Evolutionary conservation across 1,140 invertebrate genomes (phyloP), one percentile per base, ranked within the genome.

Genomic region (Leptinotarsa texana): DNA sequence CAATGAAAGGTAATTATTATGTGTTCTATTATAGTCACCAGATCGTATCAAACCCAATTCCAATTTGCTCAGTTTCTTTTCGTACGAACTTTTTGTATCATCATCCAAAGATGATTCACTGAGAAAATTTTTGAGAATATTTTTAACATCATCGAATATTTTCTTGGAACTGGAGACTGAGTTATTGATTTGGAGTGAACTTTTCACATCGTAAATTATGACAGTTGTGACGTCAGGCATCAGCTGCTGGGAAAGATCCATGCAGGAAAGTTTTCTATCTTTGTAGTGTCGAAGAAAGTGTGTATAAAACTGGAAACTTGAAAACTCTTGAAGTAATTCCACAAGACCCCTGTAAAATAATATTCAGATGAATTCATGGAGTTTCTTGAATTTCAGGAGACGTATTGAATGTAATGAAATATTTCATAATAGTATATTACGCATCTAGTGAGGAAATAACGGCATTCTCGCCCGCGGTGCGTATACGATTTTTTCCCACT

Each of bases 311-410:
- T 68, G 66, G 13, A 68, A 68, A 42, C 33, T 33, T 4, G 33
- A 42, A 33, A 68, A 68, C 18, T 68, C 66, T 68, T 68, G 24
- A 47, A 68, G n/a, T n/a, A 68, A n/a, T 18, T 47, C 42, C 15
- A 68, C 66, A 13, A 68, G 66, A 42, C 18, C 13, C 8, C 66
- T 68, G 33, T 42, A 68, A 68, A 42, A 57, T 33, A 6, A 6
- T 33, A 33, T 8, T 8, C 6, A 33, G 1, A 33, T 57, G 3
- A n/a, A 57, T 17, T 17, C n/a, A 57, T 57, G 51, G 8, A 42
- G 8, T 11, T 8, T 8, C 0, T 3, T 3, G 11, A 42, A 42
- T 42, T 42, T 42, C 8, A 42, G 6, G 27, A 8, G 27, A 33
- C 27, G 21, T 21, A 27, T 27, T 4, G 1, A 5, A 8, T 33